A percentile compares a stretch with the other conserved stretches of the same genome.
Conservation (phyloP, 2,888 invertebrate species). For the Clunio marinus region DNA sequence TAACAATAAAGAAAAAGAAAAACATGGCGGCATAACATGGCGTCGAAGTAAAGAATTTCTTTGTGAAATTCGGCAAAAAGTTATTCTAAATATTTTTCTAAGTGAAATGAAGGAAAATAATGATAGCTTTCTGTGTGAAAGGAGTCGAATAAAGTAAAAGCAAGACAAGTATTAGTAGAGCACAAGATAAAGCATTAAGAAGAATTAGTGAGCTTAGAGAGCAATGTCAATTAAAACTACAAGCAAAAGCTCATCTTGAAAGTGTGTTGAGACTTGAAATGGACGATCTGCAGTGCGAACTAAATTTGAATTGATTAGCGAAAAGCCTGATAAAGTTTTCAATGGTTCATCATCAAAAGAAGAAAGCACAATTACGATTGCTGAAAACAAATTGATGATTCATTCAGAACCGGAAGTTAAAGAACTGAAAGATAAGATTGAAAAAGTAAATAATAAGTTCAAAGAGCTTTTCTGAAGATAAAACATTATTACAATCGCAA, state of each 20-base stretch:
- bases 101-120: no score
- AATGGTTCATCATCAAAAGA: conserved; percentile 52
- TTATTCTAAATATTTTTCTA: no score
- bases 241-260: conserved; percentile 77
- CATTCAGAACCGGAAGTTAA: conserved; percentile 73
- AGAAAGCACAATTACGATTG: conserved; percentile 66
- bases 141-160: conserved; percentile 75
- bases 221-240: conserved; percentile 82
- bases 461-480: conserved; percentile 39
- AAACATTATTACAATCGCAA: conserved; percentile 38
- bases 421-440: conserved; percentile 54
- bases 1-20: no score
- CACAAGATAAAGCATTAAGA: conserved; percentile 80
- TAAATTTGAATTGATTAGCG: conserved; percentile 58
- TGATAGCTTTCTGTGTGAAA: no score
- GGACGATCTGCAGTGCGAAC: conserved; percentile 84
- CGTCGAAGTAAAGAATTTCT: no score
- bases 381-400: conserved; percentile 79
- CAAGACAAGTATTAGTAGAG: conserved; percentile 75
- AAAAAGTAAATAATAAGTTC: conserved; percentile 42
- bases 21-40: no score
- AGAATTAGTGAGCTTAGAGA: conserved; percentile 82
- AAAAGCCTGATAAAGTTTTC: conserved; percentile 48
- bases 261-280: conserved; percentile 79
- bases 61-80: no score